A percentile compares a stretch with the other conserved stretches of the same genome.
Conservation (phyloP, 53 echinoderm and acorn worm species). For the Hippasteria phrygiana region DNA sequence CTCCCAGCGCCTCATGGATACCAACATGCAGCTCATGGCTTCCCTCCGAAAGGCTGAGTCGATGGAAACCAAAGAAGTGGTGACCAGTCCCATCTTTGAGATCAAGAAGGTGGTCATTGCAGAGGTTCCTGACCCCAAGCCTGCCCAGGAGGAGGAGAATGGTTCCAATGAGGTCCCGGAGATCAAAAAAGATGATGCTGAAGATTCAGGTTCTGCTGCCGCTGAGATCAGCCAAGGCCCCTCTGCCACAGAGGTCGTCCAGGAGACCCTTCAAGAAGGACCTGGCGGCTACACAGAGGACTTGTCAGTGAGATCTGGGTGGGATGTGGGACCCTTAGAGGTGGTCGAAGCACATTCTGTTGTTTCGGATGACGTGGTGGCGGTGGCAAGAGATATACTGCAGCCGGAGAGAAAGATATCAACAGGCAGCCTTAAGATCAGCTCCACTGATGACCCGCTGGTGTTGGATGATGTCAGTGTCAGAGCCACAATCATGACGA, state of each 20-base stretch:
- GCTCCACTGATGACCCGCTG: constrained; percentile 41
- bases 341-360: neutral
- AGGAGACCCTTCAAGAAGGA: constrained; percentile 11
- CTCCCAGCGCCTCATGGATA: constrained; percentile 85
- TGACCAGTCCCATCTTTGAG: constrained; percentile 58
- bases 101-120: constrained; percentile 47
- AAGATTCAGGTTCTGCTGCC: constrained; percentile 9
- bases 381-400: neutral
- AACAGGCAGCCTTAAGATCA: neutral
- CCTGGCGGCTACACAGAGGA: neutral
- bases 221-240: constrained; percentile 2
- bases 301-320: neutral
- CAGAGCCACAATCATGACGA: neutral
- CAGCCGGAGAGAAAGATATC: constrained; percentile 35
- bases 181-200: neutral
- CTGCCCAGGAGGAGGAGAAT: constrained; percentile 64
- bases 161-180: constrained; percentile 11
- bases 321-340: neutral
- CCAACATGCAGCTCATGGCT: constrained; percentile 91
- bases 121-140: constrained; percentile 55
- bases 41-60: constrained; percentile 83
- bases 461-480: constrained; percentile 21
- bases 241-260: neutral
- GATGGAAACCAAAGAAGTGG: constrained; percentile 91
- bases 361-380: neutral